These are phyloP conservation scores for Drosophila falleni DNA, from an alignment of 2,888 invertebrate species.

Conservation along the genomic window DNA sequence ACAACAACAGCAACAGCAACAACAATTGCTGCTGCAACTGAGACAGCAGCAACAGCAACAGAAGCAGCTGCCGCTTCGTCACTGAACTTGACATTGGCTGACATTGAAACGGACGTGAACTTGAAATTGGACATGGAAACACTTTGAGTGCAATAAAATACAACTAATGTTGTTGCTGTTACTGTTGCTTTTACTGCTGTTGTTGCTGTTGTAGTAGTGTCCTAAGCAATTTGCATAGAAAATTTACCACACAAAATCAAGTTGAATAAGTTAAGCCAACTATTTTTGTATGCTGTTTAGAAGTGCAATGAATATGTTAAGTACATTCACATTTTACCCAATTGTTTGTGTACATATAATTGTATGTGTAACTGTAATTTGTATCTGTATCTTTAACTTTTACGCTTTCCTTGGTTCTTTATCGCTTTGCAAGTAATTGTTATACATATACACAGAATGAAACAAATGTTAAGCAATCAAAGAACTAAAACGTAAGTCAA, in stretches of 20 bases:
- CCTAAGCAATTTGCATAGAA: conserved; percentile 55
- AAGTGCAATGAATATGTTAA: conserved; percentile 66
- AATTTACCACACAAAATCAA: conserved; percentile 30
- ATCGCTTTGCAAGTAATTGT: conserved; percentile 46
- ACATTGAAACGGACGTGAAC: conserved; percentile 57
- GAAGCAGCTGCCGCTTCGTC: conserved; percentile 63
- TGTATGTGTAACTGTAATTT: conserved; percentile 18
- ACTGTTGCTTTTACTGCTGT: conserved; percentile 24
- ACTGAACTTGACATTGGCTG: conserved; percentile 77
- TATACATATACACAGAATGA: conserved; percentile 3
- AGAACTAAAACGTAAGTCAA: conserved; percentile 77
- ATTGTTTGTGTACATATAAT: conserved; percentile 51
- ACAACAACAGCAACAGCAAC: conserved; percentile 24
- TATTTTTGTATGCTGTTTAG: conserved; percentile 75
- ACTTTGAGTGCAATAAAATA: conserved; percentile 57
- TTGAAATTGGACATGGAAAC: conserved; percentile 41
- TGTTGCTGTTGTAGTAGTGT: conserved; percentile 18
- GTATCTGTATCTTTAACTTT: conserved; percentile 16
- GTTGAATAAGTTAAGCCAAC: conserved; percentile 49
- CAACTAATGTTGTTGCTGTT: conserved; percentile 18
- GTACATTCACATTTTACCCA: conserved; percentile 26
- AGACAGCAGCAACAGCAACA: conserved; percentile 8
- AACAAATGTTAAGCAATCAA: conserved; percentile 75
- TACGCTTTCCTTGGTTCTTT: conserved; percentile 62
- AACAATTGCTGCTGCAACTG: conserved; percentile 46